Evolutionary conservation across 1,140 invertebrate genomes (phyloP), one percentile per base, ranked within the genome.

Genomic region (Contarinia nasturtii): DNA sequence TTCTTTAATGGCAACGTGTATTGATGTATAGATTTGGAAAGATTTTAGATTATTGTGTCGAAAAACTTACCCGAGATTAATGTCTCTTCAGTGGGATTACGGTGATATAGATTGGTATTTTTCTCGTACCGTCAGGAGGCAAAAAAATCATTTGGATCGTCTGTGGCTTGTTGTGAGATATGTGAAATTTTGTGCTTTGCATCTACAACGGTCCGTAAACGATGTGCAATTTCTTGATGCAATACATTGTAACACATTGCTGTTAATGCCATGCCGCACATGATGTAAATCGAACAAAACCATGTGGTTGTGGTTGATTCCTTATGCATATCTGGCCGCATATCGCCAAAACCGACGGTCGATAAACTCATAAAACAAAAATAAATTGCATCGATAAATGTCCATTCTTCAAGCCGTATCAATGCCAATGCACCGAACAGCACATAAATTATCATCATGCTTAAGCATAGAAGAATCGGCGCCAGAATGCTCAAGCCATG

Each of bases 171-270:
- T 20, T 61, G 53, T 49, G 70, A 66, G 36, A 65, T 67, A 5
- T 64, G 49, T 48, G 71, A 69, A 18, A 59, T 55, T 0, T 52
- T 63, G 61, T 55, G 60, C 46, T 63, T 63, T 36, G 59, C 59
- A 51, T 73, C 68, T 22, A 63, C 60, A 21, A 73, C 70, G 53
- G 82, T 79, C 53, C 74, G 75, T n/a, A 84, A 65, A 48, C 80
- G 73, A 64, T 85, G 80, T 12, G 85, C 77, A 44, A 86, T 82
- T 62, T 95, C 89, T 59, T 95, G 90, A 65, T 98, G 91, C 46
- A 97, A 80, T 33, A 98, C 81, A 61, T 94, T 94, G 68, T 95
- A 96, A 54, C 90, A 95, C 89, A 96, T 96, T 22, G 91, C 89
- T n/a, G 93, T 90, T 33, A 98, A 66, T 0, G 92, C 88, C 72